A percentile compares a stretch with the other conserved stretches of the same genome.
These are phyloP conservation scores for Myotis lucifugus DNA, from an alignment of 2,113 vertebrate genomes.

Conservation along the genomic window DNA sequence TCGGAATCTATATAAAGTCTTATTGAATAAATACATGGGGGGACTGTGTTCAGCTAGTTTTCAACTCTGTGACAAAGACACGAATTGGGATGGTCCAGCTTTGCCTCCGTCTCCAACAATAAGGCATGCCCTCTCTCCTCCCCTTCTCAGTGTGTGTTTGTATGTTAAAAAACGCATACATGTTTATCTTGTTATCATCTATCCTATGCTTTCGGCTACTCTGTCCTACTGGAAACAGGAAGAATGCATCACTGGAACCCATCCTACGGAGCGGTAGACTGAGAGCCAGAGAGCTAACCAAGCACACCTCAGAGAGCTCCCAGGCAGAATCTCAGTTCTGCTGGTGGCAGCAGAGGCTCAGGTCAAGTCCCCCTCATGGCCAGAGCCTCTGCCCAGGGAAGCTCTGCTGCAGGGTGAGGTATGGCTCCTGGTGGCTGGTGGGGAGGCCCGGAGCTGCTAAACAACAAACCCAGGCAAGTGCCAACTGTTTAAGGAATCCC, in stretches of 20 bases:
- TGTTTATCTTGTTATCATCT: neutral
- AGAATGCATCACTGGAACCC: neutral
- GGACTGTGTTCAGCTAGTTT: neutral
- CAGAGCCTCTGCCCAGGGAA: neutral
- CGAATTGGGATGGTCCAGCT: neutral
- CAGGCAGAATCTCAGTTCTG: neutral
- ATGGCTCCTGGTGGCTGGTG: rapidly evolving
- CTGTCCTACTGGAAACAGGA: neutral
- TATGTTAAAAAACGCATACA: neutral
- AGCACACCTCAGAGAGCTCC: neutral
- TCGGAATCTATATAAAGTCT: neutral
- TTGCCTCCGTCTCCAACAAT: neutral
- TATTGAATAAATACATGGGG: neutral
- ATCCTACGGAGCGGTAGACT: neutral
- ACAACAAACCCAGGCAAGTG: neutral
- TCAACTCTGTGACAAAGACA: neutral
- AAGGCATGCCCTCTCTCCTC: neutral
- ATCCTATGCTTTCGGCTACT: neutral
- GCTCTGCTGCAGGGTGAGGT: neutral
- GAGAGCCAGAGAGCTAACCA: neutral
- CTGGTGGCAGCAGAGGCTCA: neutral
- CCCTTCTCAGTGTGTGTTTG: neutral
- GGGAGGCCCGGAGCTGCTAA: neutral
- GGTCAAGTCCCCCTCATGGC: neutral
- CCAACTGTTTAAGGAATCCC: neutral